Conservation (phyloP, 2,113 vertebrate genomes). For the Anseranas semipalmata region DNA sequence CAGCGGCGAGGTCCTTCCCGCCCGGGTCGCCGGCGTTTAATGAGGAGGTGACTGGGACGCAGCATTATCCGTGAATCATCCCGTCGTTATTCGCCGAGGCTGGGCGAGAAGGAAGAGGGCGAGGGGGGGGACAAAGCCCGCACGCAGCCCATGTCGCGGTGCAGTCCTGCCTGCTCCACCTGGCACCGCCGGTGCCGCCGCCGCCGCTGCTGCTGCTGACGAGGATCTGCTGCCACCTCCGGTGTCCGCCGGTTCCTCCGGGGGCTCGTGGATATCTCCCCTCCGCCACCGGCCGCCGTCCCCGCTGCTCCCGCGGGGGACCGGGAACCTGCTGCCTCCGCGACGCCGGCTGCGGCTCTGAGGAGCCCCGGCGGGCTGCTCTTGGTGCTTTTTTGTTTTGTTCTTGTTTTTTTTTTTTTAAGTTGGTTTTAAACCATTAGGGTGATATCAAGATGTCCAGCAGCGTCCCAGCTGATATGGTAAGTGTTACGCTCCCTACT, state of each 20-base stretch:
- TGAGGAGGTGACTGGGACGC: slow-evolving; percentile 75
- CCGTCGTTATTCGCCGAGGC: slow-evolving; percentile 66
- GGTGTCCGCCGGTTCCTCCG: slow-evolving; percentile 42
- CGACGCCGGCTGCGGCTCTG: neutral
- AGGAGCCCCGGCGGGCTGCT: neutral
- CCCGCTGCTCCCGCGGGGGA: neutral
- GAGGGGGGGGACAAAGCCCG: slow-evolving; percentile 50
- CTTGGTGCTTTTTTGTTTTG: neutral
- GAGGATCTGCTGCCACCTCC: slow-evolving; percentile 56
- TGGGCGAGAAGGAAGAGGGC: slow-evolving; percentile 60
- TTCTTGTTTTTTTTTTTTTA: neutral
- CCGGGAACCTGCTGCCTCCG: slow-evolving; percentile 11
- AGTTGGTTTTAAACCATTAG: slow-evolving; percentile 29
- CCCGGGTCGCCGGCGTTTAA: slow-evolving; percentile 36
- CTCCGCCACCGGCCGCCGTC: neutral
- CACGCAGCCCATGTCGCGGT: slow-evolving; percentile 74
- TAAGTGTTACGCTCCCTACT: slow-evolving; percentile 43
- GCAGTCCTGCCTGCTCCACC: slow-evolving; percentile 70
- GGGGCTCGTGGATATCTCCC: slow-evolving; percentile 35
- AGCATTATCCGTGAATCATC: slow-evolving; percentile 78
- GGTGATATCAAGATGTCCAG: slow-evolving; percentile 80
- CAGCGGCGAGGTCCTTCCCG: neutral
- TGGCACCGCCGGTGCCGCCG: slow-evolving; percentile 68
- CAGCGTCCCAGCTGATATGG: slow-evolving; percentile 82
- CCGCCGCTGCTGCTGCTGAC: slow-evolving; percentile 53